Evolutionary conservation across 2,113 vertebrate species (phyloP).

Genomic region (Urocitellus parryii): DNA sequence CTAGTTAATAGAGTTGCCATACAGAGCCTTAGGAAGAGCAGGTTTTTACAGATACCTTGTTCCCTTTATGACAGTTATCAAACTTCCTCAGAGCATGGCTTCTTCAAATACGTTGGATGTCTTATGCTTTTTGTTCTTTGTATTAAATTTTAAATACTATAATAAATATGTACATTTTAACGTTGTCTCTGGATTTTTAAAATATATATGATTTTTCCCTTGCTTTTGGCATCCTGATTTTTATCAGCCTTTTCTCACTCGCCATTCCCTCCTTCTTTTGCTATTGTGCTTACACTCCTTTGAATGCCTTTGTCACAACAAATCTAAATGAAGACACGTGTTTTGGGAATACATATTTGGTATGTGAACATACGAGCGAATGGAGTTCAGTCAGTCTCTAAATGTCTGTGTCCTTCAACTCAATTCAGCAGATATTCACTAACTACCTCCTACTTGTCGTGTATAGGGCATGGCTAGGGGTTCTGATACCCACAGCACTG

Average conservation of each 20-base stretch:
- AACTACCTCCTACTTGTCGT: not conserved
- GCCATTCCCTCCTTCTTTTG: not conserved
- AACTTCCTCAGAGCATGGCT: not conserved
- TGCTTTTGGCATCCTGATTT: not conserved
- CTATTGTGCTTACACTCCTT: not conserved
- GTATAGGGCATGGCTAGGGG: not conserved
- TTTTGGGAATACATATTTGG: not conserved
- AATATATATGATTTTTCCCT: not conserved
- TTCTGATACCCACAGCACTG: not conserved
- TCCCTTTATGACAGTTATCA: conserved; percentile 31
- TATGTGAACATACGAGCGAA: not conserved
- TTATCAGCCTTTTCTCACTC: not conserved
- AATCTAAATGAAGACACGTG: not conserved
- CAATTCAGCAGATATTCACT: not conserved
- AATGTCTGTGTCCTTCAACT: not conserved
- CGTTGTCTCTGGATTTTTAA: not conserved
- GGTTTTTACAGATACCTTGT: not conserved
- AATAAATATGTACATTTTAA: not conserved
- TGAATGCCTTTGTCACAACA: not conserved
- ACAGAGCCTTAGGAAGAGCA: not conserved
- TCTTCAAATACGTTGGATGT: not conserved
- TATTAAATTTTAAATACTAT: conserved; percentile 33
- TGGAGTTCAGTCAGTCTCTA: not conserved
- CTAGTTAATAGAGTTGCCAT: not conserved
- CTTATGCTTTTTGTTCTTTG: not conserved